Evolutionary conservation across 1,140 invertebrate genomes (phyloP).

Genomic region (Hycleus phaleratus): DNA sequence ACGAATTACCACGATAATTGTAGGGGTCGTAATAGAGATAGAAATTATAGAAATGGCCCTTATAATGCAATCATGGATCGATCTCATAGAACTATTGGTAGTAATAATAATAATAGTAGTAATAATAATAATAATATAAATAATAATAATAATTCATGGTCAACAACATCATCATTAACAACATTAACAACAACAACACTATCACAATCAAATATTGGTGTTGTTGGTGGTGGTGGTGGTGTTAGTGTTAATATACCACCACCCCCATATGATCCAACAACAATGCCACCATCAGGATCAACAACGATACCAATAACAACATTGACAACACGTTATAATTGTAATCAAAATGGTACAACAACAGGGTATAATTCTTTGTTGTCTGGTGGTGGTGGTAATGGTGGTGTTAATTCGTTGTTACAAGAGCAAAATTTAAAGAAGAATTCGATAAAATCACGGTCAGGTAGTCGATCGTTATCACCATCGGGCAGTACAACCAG

Average conservation of each 20-base stretch:
- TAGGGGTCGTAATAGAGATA: constrained; percentile 37
- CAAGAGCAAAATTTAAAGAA: constrained; percentile 35
- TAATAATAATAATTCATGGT: constrained; percentile 13
- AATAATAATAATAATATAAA: background rate
- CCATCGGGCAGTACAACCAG: constrained; percentile 43
- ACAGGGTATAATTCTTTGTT: constrained; percentile 35
- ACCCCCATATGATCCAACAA: constrained; percentile 37
- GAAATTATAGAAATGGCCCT: constrained; percentile 45
- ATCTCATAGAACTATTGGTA: constrained; percentile 7
- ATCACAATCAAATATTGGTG: constrained; percentile 20
- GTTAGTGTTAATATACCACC: constrained; percentile 21
- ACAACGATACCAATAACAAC: constrained; percentile 14
- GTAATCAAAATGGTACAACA: constrained; percentile 27
- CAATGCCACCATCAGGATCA: constrained; percentile 19
- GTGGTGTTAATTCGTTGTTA: background rate
- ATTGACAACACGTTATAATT: constrained; percentile 20
- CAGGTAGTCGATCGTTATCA: constrained; percentile 42
- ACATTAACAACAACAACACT: constrained; percentile 6
- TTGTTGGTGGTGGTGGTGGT: too few relatives aligned
- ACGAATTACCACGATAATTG: constrained; percentile 35
- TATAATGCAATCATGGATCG: constrained; percentile 42
- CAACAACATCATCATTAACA: constrained; percentile 1
- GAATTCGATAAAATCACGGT: constrained; percentile 45
- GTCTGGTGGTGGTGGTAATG: constrained; percentile 19
- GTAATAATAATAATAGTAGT: background rate